Evolutionary conservation across 2,888 invertebrate species (phyloP).

Genomic region (Heliconius ethilla): DNA sequence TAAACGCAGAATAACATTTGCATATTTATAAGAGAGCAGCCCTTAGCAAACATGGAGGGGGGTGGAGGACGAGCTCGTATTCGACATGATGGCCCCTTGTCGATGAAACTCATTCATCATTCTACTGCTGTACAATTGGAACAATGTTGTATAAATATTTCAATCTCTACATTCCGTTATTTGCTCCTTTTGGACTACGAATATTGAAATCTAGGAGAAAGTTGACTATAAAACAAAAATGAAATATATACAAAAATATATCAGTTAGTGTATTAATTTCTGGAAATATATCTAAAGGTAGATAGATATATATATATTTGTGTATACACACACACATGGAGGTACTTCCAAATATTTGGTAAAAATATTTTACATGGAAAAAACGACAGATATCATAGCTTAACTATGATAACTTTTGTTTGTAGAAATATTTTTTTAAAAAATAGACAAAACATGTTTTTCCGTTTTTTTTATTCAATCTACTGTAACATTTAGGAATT

Average conservation of each 20-base stretch:
- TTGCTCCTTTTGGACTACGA: background rate
- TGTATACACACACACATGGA: background rate
- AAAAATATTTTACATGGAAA: background rate
- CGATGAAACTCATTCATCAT: slow-evolving; percentile 54
- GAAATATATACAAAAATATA: background rate
- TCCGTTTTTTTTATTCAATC: background rate
- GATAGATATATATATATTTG: background rate
- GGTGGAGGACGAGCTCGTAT: slow-evolving; percentile 66
- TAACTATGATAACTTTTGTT: too few relatives aligned
- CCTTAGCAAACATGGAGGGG: slow-evolving; percentile 75
- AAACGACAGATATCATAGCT: background rate
- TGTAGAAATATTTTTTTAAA: background rate
- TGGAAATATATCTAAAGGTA: background rate
- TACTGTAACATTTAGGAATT: background rate
- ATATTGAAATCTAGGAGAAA: background rate
- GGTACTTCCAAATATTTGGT: background rate
- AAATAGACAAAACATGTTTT: background rate
- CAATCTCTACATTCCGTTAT: background rate
- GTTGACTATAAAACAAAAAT: background rate
- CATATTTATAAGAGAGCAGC: slow-evolving; percentile 79
- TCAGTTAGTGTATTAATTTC: background rate
- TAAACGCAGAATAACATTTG: slow-evolving; percentile 78
- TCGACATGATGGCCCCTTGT: slow-evolving; percentile 75
- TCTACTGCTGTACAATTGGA: slow-evolving; percentile 30
- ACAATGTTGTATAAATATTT: slow-evolving; percentile 22